Percentiles rank a stretch among this genome's conserved stretches.
Evolutionary conservation across 53 echinoderm and acorn worm species (phyloP).

Genomic region (Mesocentrotus franciscanus): DNA sequence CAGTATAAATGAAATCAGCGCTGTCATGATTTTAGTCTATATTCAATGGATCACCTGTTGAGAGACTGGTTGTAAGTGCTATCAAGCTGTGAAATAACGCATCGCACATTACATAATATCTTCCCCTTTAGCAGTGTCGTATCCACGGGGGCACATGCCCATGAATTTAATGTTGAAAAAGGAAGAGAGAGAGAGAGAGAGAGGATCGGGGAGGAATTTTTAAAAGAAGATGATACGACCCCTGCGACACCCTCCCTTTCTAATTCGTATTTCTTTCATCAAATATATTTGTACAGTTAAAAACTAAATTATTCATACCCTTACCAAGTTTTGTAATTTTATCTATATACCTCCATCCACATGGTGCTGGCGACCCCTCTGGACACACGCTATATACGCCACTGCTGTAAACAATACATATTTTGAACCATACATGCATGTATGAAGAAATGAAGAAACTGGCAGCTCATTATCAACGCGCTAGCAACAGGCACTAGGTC

Average conservation of each 20-base stretch:
- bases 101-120: background rate
- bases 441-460: too few relatives aligned
- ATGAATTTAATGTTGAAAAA: background rate
- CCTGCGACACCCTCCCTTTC: too few relatives aligned
- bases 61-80: conserved; percentile 15
- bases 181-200: background rate
- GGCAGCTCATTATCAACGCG: background rate
- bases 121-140: background rate
- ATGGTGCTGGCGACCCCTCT: too few relatives aligned
- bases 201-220: too few relatives aligned
- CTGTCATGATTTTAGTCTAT: background rate
- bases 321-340: too few relatives aligned
- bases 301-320: too few relatives aligned
- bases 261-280: too few relatives aligned
- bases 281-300: too few relatives aligned
- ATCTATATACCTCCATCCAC: too few relatives aligned
- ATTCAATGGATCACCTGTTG: background rate
- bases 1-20: conserved; percentile 23
- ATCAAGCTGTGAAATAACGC: background rate
- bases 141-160: background rate
- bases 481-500: background rate
- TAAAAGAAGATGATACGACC: too few relatives aligned
- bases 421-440: too few relatives aligned
- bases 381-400: background rate
- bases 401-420: too few relatives aligned